phyloP scores from a whole-genome alignment of 2,888 invertebrate species.

The Stenotaenia linearis region DNA sequence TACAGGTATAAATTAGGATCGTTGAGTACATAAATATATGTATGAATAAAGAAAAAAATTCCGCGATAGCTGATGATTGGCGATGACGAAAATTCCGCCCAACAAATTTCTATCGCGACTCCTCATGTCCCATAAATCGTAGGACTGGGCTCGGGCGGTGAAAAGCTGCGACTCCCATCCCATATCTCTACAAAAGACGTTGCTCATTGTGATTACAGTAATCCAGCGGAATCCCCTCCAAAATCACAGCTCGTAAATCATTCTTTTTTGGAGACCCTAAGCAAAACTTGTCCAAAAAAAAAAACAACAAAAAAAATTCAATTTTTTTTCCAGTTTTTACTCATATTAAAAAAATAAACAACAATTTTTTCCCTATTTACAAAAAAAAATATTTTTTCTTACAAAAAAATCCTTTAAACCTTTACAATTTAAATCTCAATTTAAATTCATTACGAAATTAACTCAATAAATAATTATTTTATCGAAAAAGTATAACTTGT shows the following conservation, averaged over 20 bases:
- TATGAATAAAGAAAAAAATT: background rate
- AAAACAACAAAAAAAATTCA: background rate
- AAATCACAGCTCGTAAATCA: constrained; percentile 21
- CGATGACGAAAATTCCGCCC: constrained; percentile 13
- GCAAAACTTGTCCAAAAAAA: background rate
- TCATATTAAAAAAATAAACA: background rate
- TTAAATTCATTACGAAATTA: background rate
- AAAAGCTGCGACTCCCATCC: background rate
- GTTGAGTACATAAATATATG: background rate
- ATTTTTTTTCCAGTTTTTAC: background rate
- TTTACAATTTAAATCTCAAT: background rate
- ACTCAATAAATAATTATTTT: background rate
- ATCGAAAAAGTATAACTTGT: background rate
- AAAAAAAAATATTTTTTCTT: too few species aligned
- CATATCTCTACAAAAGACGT: constrained; percentile 10
- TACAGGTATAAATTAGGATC: constrained; percentile 4
- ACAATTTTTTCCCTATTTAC: too few species aligned
- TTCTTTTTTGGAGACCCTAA: background rate
- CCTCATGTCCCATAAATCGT: constrained; percentile 16
- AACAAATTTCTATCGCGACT: constrained; percentile 11
- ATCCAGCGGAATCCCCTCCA: constrained; percentile 20
- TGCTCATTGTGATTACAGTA: constrained; percentile 23
- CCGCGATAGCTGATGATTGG: background rate
- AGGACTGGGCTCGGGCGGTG: background rate
- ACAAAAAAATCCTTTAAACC: background rate